These are phyloP conservation scores for Sphaerodactylus townsendi DNA, from an alignment of 2,113 vertebrate species.

Conservation along the genomic window DNA sequence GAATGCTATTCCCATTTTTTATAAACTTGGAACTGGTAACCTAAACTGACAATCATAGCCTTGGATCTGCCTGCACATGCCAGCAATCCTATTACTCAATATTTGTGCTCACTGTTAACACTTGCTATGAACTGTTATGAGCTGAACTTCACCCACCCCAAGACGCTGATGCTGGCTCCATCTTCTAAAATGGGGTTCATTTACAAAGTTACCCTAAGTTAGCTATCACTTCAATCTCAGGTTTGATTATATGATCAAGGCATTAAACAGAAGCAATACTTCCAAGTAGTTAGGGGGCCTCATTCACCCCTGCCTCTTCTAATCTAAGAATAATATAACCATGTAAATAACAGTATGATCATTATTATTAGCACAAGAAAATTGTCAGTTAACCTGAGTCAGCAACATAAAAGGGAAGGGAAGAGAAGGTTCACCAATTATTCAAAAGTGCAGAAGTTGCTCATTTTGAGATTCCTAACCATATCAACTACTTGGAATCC, in stretches of 20 bases:
- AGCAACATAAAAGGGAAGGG: background rate
- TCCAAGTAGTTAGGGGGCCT: background rate
- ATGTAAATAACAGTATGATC: background rate
- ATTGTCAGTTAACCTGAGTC: background rate
- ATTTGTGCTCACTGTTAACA: background rate
- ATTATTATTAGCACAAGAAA: background rate
- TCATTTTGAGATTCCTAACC: background rate
- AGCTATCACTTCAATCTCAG: background rate
- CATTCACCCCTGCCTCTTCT: background rate
- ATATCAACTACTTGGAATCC: background rate
- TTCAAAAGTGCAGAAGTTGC: background rate
- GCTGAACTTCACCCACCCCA: background rate
- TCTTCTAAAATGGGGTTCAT: background rate
- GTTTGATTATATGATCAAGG: background rate
- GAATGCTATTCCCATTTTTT: background rate
- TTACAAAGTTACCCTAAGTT: background rate
- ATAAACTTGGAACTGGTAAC: background rate
- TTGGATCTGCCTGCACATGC: background rate
- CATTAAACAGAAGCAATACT: background rate
- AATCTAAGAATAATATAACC: background rate
- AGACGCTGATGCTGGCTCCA: background rate
- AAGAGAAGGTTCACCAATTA: background rate
- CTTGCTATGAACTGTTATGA: background rate
- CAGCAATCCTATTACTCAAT: background rate
- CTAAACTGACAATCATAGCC: background rate